Percentiles rank a stretch among this genome's conserved stretches.
Evolutionary conservation across 2,888 invertebrate genomes (phyloP).

Genomic region (Acanthoscelides obtectus): DNA sequence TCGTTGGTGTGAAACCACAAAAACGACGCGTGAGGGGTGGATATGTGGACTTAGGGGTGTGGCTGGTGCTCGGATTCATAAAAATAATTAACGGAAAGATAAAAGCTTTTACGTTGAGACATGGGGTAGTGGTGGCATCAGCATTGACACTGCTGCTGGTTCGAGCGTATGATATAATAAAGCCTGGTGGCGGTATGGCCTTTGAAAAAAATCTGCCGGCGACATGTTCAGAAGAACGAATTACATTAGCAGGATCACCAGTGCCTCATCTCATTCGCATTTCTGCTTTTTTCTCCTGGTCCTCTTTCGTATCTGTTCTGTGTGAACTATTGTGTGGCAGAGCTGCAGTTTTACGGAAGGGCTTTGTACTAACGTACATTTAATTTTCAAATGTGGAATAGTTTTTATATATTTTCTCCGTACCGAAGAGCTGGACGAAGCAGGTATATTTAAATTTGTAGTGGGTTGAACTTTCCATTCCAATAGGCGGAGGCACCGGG

Average conservation of each 20-base stretch:
- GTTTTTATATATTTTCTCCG: no score
- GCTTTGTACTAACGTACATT: background rate
- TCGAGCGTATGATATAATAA: conserved; percentile 32
- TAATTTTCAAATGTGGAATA: background rate
- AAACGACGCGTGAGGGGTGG: conserved; percentile 24
- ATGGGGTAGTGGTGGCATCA: background rate
- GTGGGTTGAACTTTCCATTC: no score
- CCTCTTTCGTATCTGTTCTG: background rate
- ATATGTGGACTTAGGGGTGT: conserved; percentile 8
- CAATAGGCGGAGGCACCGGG: no score
- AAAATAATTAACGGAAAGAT: conserved; percentile 47
- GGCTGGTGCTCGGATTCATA: conserved; percentile 37
- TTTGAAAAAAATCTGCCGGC: conserved; percentile 36
- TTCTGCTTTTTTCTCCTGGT: conserved; percentile 41
- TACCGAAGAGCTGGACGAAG: no score
- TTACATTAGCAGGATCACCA: conserved; percentile 46
- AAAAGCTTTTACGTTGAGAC: conserved; percentile 33
- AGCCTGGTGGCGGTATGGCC: conserved; percentile 30
- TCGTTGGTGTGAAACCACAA: background rate
- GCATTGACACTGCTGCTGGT: background rate
- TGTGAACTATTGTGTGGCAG: background rate
- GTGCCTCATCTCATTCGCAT: conserved; percentile 47
- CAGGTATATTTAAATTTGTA: no score
- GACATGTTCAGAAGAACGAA: conserved; percentile 47
- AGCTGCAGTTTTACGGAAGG: background rate